Base-by-base conservation (phyloP, 2,113 vertebrate species). In the Panthera uncia region DNA sequence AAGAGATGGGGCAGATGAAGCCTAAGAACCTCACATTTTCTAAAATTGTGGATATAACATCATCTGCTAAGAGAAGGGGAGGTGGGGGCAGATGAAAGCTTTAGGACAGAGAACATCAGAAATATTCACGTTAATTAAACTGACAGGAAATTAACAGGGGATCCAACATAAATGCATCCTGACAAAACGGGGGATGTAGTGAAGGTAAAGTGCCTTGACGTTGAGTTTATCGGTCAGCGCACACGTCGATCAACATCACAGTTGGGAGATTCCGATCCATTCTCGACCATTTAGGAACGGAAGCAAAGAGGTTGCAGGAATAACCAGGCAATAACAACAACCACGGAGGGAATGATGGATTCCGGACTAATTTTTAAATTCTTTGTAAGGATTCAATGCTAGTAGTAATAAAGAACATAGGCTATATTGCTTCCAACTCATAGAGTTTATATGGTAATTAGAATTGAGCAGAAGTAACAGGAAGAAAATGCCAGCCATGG, bases 41-140 rank as follows among this genome's bases (percentile, higher is more conserved):
- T 57, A 89, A 63, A 33, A 71, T 1, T 74, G 13, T 82, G 68
- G 13, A 23, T 57, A 36, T 45, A 41, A 84, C 36, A 36, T 52
- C 45, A 90, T 76, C 63, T 63, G 31, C 65, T 45, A 41, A 83
- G 31, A 66, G 18, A 57, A 61, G 66, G 19, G 45, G 23, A 86
- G 13, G 69, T 8, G 18, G 45, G 1, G 1, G 3, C 7, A 7
- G 12, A 7, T 25, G 19, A 83, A 69, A 79, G 3, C 25, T 50
- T 50, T 16, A 16, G 55, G 21, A 50, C 0, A 68, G n/a, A 94
- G 78, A 74, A 45, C 29, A 33, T 89, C 73, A 92, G 87, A 95
- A 83, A 97, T 8, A 86, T 41, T 50, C 74, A 45, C 15, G 18
- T 57, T 86, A 87, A 76, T 71, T 76, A 86, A 79, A 81, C 21